Evolutionary conservation across 2,113 vertebrate genomes (phyloP).

Genomic region (Pavo muticus): DNA sequence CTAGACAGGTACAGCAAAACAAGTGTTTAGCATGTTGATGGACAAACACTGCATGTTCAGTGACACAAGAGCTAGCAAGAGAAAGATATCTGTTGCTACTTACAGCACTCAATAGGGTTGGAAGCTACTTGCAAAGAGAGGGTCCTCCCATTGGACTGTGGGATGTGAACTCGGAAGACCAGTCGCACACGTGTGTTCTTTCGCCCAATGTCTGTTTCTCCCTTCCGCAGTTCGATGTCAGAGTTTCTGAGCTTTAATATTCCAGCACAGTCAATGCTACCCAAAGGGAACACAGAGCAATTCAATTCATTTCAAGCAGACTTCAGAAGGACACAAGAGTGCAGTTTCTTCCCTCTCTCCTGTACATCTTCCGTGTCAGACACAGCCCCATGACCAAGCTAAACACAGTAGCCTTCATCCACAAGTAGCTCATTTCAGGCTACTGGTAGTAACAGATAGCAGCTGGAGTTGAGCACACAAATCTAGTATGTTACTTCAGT

Average conservation of each 20-base stretch:
- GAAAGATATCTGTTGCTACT: conserved; percentile 70
- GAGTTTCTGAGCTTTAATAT: conserved; percentile 96
- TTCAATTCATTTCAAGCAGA: not conserved
- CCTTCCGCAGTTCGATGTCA: conserved; percentile 95
- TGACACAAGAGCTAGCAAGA: not conserved
- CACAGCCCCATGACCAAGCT: not conserved
- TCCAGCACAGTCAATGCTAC: conserved; percentile 94
- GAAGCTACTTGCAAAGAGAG: conserved; percentile 91
- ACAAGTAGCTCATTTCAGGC: not conserved
- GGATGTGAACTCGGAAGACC: conserved; percentile 94
- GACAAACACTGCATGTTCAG: not conserved
- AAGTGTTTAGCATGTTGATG: rapidly evolving
- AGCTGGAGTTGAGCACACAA: not conserved
- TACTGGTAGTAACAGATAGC: not conserved
- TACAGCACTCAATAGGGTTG: conserved; percentile 96
- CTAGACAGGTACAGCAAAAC: not conserved
- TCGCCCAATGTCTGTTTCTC: conserved; percentile 94
- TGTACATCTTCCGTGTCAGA: not conserved
- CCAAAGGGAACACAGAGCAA: conserved; percentile 1
- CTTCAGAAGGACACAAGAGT: rapidly evolving
- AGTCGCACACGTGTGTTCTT: conserved; percentile 94
- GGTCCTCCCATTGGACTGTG: conserved; percentile 88
- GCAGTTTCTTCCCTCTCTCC: not conserved
- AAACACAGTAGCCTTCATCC: not conserved
- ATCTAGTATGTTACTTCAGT: not conserved